Evolutionary conservation across 2,797 vertebrate species (phyloP).

Genomic region (Enteromius radiatus): DNA sequence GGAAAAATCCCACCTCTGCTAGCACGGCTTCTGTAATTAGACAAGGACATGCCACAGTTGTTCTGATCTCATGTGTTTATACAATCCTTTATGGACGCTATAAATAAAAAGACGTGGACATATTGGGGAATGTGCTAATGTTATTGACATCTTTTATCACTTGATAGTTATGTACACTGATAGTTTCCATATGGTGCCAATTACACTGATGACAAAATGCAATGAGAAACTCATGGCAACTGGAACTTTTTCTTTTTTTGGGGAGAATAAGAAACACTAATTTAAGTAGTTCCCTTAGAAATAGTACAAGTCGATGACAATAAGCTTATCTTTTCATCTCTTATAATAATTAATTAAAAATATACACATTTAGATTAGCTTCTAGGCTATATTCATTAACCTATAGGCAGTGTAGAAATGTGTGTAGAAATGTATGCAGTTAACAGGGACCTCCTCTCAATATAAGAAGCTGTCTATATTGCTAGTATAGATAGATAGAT

Average conservation of each 20-base stretch:
- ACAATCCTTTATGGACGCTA: neutral
- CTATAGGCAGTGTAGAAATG: neutral
- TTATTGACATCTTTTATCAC: neutral
- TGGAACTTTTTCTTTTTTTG: neutral
- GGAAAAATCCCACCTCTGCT: slow-evolving; percentile 45
- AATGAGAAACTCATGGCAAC: neutral
- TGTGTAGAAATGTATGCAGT: neutral
- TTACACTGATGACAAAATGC: slow-evolving; percentile 24
- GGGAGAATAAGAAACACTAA: neutral
- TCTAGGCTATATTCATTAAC: neutral
- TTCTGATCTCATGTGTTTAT: slow-evolving; percentile 13
- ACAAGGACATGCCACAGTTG: neutral
- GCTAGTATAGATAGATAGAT: neutral
- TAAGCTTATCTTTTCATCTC: neutral
- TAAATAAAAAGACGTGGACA: neutral
- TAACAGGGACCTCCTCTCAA: neutral
- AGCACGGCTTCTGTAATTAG: neutral
- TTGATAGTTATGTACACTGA: neutral
- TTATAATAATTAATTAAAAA: neutral
- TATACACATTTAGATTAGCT: neutral
- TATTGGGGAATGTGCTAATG: neutral
- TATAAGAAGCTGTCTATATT: neutral
- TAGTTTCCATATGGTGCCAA: slow-evolving; percentile 6
- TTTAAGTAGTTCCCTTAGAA: neutral
- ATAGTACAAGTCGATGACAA: neutral